phyloP scores from a whole-genome alignment of 2,113 vertebrate genomes.

The Strigops habroptila region DNA sequence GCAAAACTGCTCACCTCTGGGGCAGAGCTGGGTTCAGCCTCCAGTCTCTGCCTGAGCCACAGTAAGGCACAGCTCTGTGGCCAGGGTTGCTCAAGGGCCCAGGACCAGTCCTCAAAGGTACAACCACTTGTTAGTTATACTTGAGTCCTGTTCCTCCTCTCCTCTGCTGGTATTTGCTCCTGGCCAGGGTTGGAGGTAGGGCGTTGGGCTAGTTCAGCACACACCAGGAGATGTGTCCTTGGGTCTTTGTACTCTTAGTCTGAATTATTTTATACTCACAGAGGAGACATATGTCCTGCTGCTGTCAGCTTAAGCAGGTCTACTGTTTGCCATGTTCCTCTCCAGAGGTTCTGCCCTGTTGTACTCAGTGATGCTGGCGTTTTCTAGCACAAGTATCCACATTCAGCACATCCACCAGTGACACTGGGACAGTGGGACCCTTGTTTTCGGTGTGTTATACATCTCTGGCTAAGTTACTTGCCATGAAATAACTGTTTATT shows the following conservation, averaged over 20 bases:
- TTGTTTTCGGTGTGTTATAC: neutral
- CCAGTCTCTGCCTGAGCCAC: neutral
- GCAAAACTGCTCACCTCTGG: neutral
- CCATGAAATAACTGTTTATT: neutral
- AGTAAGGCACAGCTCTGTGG: neutral
- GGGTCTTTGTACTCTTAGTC: rapidly evolving
- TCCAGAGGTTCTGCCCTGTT: neutral
- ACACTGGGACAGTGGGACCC: neutral
- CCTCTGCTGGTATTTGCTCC: neutral
- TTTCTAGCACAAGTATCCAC: neutral
- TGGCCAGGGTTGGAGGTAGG: neutral
- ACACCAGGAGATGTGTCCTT: neutral
- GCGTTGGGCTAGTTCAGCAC: neutral
- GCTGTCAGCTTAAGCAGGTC: neutral
- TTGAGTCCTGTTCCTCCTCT: neutral
- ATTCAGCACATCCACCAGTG: neutral
- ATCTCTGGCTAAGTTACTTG: neutral
- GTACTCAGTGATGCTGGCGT: rapidly evolving
- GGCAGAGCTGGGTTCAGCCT: neutral
- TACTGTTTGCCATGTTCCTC: neutral
- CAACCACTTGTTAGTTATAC: neutral
- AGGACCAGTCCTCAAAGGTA: neutral
- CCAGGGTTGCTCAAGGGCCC: neutral
- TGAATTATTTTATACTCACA: neutral
- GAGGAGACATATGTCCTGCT: neutral